Evolutionary conservation across 2,888 invertebrate species (phyloP).

Genomic region (Drosophila lutescens): DNA sequence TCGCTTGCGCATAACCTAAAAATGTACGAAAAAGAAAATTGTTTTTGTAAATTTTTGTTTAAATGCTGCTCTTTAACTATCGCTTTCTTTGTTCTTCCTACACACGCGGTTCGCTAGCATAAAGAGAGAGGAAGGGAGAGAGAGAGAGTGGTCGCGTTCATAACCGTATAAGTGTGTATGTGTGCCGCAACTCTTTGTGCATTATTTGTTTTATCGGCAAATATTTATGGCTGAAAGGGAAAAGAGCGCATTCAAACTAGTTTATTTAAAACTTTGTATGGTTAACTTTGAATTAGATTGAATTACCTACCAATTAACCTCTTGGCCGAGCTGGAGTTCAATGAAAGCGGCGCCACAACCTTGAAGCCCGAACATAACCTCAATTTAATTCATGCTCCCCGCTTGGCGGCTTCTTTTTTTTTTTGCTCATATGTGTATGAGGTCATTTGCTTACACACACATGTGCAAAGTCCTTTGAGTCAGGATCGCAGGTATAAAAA

Average conservation of each 20-base stretch:
- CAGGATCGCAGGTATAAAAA: constrained; percentile 17
- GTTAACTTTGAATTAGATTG: background rate
- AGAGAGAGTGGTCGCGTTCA: constrained; percentile 38
- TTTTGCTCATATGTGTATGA: constrained; percentile 59
- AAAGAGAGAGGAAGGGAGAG: constrained; percentile 7
- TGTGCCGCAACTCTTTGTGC: constrained; percentile 39
- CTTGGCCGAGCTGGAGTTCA: constrained; percentile 43
- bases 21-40: constrained; percentile 38
- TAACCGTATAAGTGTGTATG: constrained; percentile 13
- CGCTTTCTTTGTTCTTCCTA: constrained; percentile 68
- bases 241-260: background rate
- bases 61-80: constrained; percentile 57
- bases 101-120: constrained; percentile 64
- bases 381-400: constrained; percentile 48
- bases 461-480: constrained; percentile 32
- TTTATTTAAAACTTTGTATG: background rate
- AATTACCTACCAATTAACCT: background rate
- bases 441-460: constrained; percentile 70
- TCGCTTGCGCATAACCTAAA: constrained; percentile 68
- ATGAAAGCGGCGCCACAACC: constrained; percentile 64
- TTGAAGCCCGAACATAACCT: constrained; percentile 73
- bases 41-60: constrained; percentile 74
- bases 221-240: background rate
- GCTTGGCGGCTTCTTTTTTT: constrained; percentile 19
- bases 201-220: constrained; percentile 35